Conservation (phyloP, 2,797 vertebrate genomes). For the Pseudocheirus occidentalis region DNA sequence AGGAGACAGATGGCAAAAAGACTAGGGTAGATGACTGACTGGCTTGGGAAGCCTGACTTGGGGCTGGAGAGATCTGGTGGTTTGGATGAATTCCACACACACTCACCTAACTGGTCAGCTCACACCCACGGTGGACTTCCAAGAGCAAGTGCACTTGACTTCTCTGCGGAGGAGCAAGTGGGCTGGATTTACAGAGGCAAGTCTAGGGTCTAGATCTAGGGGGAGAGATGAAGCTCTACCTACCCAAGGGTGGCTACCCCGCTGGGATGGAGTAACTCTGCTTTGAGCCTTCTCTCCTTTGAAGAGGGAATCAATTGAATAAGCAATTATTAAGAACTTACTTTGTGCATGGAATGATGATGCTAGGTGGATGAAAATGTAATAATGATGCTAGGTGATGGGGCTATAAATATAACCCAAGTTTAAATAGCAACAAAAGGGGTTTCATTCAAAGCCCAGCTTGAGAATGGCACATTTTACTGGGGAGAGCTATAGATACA, state of each 20-base stretch:
- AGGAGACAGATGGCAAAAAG: neutral
- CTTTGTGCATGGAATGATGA: neutral
- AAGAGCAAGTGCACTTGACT: neutral
- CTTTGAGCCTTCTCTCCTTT: neutral
- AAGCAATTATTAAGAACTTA: neutral
- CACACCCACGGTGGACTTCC: neutral
- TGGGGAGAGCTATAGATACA: neutral
- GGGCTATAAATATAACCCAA: neutral
- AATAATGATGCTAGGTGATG: neutral
- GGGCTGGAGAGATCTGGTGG: neutral
- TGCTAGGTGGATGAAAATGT: neutral
- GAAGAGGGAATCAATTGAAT: neutral
- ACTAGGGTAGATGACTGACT: neutral
- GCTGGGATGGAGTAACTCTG: neutral
- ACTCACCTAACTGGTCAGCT: neutral
- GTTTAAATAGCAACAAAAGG: neutral
- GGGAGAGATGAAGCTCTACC: neutral
- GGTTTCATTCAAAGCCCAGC: neutral
- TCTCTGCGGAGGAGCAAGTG: neutral
- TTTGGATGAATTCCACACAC: neutral
- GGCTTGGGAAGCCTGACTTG: neutral
- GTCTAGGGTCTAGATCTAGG: neutral
- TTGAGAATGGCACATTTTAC: neutral
- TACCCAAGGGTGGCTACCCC: neutral
- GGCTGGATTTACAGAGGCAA: neutral